phyloP scores from a whole-genome alignment of 1,140 invertebrate species.

The Caerostris darwini region DNA sequence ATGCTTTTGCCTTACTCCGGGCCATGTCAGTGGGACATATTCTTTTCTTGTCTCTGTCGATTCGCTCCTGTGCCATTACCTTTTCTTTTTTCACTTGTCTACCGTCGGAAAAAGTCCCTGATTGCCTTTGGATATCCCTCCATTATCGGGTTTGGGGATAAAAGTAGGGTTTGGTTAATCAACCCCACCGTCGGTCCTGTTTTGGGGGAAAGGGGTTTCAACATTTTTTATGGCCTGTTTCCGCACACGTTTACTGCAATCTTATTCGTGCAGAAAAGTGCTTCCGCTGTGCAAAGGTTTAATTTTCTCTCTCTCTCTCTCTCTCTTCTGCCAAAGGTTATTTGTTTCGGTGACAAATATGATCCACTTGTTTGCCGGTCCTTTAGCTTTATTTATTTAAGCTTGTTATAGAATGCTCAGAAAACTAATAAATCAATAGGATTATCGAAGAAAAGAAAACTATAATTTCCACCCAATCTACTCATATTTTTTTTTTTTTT shows the following conservation, averaged over 20 bases:
- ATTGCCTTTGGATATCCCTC: slow-evolving; percentile 13
- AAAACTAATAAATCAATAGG: no score
- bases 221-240: neutral
- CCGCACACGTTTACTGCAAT: neutral
- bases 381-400: no score
- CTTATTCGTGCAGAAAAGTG: slow-evolving; percentile 18
- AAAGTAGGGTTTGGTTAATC: slow-evolving; percentile 21
- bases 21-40: slow-evolving; percentile 3
- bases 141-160: slow-evolving; percentile 20
- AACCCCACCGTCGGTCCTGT: neutral
- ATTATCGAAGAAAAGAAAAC: no score
- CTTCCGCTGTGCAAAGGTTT: neutral
- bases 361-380: neutral
- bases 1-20: no score
- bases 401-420: no score
- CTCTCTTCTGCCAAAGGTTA: neutral
- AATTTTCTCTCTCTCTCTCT: neutral
- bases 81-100: neutral
- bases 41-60: neutral
- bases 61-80: neutral
- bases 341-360: neutral
- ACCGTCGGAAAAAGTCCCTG: slow-evolving; percentile 19
- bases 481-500: no score
- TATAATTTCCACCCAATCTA: no score
- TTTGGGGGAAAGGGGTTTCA: neutral